Percentiles rank a stretch among this genome's conserved stretches.
These are phyloP conservation scores for Hippoglossus hippoglossus DNA, from an alignment of 2,797 vertebrate species.

Conservation along the genomic window DNA sequence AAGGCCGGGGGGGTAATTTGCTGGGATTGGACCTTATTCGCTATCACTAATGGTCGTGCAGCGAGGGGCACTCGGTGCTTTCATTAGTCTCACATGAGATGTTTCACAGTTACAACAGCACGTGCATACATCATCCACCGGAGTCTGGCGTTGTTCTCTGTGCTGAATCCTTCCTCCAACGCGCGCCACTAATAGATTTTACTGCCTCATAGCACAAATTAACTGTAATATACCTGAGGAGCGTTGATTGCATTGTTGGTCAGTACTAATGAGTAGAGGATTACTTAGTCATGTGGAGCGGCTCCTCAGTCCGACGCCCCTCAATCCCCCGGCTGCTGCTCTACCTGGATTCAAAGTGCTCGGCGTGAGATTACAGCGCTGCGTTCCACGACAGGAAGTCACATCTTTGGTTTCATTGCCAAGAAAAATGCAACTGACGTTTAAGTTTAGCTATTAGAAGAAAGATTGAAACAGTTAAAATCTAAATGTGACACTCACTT, in stretches of 20 bases:
- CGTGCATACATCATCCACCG: constrained; percentile 16
- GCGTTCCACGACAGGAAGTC: not conserved
- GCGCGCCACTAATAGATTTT: constrained; percentile 19
- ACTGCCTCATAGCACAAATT: constrained; percentile 21
- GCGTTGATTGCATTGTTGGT: constrained; percentile 30
- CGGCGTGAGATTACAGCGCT: constrained; percentile 19
- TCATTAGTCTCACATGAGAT: constrained; percentile 51
- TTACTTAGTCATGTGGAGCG: constrained; percentile 18
- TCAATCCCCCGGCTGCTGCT: not conserved
- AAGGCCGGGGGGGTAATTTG: constrained; percentile 50
- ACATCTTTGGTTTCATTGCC: constrained; percentile 22
- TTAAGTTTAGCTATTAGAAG: no score
- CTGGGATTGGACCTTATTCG: constrained; percentile 57
- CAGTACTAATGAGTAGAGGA: constrained; percentile 27
- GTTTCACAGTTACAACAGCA: constrained; percentile 28
- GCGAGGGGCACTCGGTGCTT: constrained; percentile 24
- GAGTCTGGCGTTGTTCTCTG: not conserved
- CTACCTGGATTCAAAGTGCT: constrained; percentile 34
- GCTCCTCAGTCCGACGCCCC: constrained; percentile 4
- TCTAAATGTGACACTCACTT: no score
- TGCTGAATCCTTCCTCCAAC: constrained; percentile 23
- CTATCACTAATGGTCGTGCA: constrained; percentile 52
- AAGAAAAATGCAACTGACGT: constrained; percentile 18
- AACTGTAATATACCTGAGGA: constrained; percentile 14
- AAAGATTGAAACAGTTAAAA: no score